Evolutionary conservation across 2,888 invertebrate genomes (phyloP).

Genomic region (Artemia sinica): DNA sequence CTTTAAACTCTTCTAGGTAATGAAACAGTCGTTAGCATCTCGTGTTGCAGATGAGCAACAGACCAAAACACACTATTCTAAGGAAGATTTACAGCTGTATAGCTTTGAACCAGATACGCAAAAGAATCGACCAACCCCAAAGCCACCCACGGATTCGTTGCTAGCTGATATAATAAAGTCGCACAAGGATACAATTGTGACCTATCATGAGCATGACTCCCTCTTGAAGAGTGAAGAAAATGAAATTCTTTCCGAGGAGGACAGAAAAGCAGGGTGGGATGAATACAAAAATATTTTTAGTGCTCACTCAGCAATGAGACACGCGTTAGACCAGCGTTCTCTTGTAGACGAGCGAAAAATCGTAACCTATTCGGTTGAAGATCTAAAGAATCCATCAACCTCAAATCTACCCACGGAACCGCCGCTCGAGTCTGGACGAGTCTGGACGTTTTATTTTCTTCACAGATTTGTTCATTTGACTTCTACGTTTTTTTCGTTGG

Average conservation of each 20-base stretch:
- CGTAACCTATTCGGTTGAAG: too few relatives aligned
- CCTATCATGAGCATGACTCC: conserved; percentile 91
- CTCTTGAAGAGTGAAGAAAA: conserved; percentile 75
- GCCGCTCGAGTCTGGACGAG: too few relatives aligned
- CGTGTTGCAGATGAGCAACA: conserved; percentile 76
- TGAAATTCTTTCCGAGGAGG: conserved; percentile 81
- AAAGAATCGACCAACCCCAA: conserved; percentile 45
- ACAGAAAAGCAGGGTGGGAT: conserved; percentile 85
- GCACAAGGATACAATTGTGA: conserved; percentile 55
- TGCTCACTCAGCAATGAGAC: too few relatives aligned
- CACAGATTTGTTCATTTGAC: too few relatives aligned
- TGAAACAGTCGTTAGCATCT: conserved; percentile 64
- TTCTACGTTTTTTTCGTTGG: too few relatives aligned
- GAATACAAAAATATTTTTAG: conserved; percentile 91
- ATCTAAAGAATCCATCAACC: too few relatives aligned
- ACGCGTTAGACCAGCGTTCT: too few relatives aligned
- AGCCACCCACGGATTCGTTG: conserved; percentile 64
- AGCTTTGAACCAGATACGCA: conserved; percentile 46
- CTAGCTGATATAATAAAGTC: conserved; percentile 67
- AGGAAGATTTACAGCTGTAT: conserved; percentile 73
- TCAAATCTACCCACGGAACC: too few relatives aligned
- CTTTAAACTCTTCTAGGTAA: conserved; percentile 36
- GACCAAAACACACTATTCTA: conserved; percentile 81
- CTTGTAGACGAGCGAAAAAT: too few relatives aligned
- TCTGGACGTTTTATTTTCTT: too few relatives aligned